Percentiles rank a stretch among this genome's conserved stretches.
Evolutionary conservation across 1,140 invertebrate genomes (phyloP).

Genomic region (Stegodyphus mimosarum): DNA sequence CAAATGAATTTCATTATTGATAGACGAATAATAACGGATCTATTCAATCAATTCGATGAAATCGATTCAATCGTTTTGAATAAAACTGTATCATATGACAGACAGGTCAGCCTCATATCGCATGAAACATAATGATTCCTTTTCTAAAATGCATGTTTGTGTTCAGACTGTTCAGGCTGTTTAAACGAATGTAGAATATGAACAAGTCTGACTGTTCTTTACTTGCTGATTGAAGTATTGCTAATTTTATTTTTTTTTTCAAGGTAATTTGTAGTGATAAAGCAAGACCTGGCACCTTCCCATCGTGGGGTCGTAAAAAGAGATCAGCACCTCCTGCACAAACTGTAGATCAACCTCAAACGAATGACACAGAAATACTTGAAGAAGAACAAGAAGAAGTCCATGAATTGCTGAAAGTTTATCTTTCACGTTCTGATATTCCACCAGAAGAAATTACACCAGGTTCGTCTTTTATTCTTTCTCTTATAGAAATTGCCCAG

Average conservation of each 20-base stretch:
- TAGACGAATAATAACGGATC: too few species aligned
- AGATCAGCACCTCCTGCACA: background rate
- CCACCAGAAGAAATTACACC: constrained; percentile 57
- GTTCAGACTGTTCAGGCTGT: too few species aligned
- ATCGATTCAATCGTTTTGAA: too few species aligned
- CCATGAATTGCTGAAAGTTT: constrained; percentile 64
- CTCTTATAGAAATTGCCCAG: too few species aligned
- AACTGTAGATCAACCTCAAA: background rate
- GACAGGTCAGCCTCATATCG: too few species aligned
- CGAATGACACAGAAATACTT: constrained; percentile 24
- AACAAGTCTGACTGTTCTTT: too few species aligned
- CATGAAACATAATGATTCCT: too few species aligned
- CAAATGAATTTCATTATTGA: too few species aligned
- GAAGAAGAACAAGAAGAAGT: constrained; percentile 64
- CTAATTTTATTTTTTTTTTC: background rate
- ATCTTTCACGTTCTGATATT: constrained; percentile 64
- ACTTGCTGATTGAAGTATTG: background rate
- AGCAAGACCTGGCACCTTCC: constrained; percentile 62
- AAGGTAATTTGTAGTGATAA: constrained; percentile 63
- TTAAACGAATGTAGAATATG: too few species aligned
- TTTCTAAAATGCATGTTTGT: too few species aligned
- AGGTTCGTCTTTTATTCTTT: background rate
- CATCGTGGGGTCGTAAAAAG: constrained; percentile 64
- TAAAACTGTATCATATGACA: too few species aligned
- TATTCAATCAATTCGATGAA: too few species aligned